Evolutionary conservation across 2,888 invertebrate species (phyloP), one percentile per base, ranked within the genome.

Genomic region (Andrena camellia): DNA sequence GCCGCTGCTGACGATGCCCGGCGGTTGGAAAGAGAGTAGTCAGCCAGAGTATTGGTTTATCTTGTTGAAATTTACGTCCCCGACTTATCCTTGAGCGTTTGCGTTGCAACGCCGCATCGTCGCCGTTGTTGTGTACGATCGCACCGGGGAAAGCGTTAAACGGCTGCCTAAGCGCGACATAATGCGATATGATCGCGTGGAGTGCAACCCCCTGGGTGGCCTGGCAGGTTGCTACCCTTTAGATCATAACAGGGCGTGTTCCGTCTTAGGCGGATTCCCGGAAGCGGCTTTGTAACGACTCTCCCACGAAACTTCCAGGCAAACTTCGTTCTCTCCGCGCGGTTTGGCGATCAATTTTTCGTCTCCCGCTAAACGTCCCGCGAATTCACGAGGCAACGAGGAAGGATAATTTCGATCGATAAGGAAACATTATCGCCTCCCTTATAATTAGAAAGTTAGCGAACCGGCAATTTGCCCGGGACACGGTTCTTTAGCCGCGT

Each of bases 261-360:
- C 5, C 81, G 74, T 81, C 74, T 84, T 73, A 63, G 63, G n/a
- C 52, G 67, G 68, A 82, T 78, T 54, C 70, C 33, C 50, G 62
- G 85, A 88, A 88, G 83, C 82, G 70, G 81, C 82, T 88, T 85
- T 86, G 76, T 67, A 84, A 81, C 72, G 72, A 67, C 73, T 77
- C 77, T 26, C 57, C 23, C 73, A 29, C 26, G n/a, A n/a, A 72
- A 76, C 72, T 77, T 69, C 2, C 8, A 10, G 10, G 5, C 20
- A 54, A 87, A 83, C 68, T 83, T 81, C 52, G 7, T 29, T 13
- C 35, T 7, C 10, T n/a, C 50, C n/a, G 10, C 62, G 20, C 31
- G 42, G 31, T 26, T 33, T 42, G 6, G 26, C 23, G 83, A 77
- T 59, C 74, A 85, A 77, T 84, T 87, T 86, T 84, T 79, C 57